phyloP scores from a whole-genome alignment of 2,797 vertebrate species.

The Sitta carolinensis region DNA sequence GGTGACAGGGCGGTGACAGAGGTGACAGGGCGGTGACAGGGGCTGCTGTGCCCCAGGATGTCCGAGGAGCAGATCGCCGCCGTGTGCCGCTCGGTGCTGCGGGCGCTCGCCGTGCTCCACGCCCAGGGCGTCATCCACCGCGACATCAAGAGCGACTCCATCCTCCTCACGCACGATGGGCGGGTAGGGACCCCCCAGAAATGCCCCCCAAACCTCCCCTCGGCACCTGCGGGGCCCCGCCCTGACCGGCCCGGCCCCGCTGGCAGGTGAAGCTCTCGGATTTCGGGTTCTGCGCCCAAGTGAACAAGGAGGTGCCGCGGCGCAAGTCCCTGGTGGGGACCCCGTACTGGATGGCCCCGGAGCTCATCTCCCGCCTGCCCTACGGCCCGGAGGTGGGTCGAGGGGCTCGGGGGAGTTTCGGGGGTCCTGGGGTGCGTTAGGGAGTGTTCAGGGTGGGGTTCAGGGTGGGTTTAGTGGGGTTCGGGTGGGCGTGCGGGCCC shows the following conservation, averaged over 20 bases:
- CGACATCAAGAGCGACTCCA: constrained; percentile 98
- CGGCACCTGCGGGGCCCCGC: fast-evolving
- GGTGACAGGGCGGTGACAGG: neutral
- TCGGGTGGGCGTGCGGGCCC: neutral
- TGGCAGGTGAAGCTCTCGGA: constrained; percentile 86
- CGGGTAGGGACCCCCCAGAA: neutral
- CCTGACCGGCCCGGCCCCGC: fast-evolving
- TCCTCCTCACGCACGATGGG: constrained; percentile 93
- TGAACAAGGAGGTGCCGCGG: constrained; percentile 93
- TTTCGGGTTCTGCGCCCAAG: constrained; percentile 96
- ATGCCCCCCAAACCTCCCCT: neutral
- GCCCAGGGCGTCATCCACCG: constrained; percentile 94
- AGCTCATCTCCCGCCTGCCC: constrained; percentile 94
- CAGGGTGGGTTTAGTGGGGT: neutral
- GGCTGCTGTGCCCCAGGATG: constrained; percentile 76
- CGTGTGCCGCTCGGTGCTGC: constrained; percentile 90
- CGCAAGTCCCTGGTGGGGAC: constrained; percentile 95
- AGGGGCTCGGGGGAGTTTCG: no score
- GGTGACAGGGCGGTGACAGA: no score
- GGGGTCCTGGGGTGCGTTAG: fast-evolving
- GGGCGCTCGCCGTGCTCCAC: constrained; percentile 89
- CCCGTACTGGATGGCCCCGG: constrained; percentile 97
- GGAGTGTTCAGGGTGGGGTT: neutral
- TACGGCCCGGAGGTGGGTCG: constrained; percentile 88
- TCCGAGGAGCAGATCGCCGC: constrained; percentile 95